phyloP scores from a whole-genome alignment of 1,140 invertebrate species.

The Andricus grossulariae region DNA sequence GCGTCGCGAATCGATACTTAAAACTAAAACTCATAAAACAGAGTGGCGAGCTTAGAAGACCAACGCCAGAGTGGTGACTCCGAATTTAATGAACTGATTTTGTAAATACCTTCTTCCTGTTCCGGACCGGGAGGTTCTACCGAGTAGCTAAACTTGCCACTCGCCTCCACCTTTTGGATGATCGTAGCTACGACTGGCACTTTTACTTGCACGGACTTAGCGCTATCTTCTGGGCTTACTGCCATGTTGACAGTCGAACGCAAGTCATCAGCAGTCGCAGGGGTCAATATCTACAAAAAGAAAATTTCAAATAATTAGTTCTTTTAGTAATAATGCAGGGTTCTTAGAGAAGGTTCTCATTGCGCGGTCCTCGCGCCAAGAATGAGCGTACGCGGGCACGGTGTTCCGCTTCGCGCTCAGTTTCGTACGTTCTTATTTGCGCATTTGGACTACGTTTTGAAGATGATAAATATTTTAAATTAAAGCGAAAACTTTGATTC shows the following conservation, averaged over 20 bases:
- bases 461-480: no score
- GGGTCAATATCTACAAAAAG: conserved; percentile 69
- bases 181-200: conserved; percentile 77
- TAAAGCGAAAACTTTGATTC: no score
- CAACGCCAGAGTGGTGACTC: background rate
- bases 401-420: no score
- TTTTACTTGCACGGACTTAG: conserved; percentile 76
- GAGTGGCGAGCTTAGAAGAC: background rate
- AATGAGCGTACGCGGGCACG: no score
- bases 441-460: no score
- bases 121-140: conserved; percentile 71
- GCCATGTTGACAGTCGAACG: conserved; percentile 72
- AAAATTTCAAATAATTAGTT: no score
- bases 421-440: no score
- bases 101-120: conserved; percentile 65
- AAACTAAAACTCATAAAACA: background rate
- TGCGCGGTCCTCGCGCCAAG: no score
- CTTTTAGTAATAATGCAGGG: no score
- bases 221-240: conserved; percentile 62
- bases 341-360: background rate
- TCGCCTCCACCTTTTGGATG: conserved; percentile 68
- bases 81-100: background rate
- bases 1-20: no score
- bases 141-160: conserved; percentile 71
- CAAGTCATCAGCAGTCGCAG: conserved; percentile 75